Evolutionary conservation across 2,888 invertebrate genomes (phyloP).

Genomic region (Ophonus ardosiacus): DNA sequence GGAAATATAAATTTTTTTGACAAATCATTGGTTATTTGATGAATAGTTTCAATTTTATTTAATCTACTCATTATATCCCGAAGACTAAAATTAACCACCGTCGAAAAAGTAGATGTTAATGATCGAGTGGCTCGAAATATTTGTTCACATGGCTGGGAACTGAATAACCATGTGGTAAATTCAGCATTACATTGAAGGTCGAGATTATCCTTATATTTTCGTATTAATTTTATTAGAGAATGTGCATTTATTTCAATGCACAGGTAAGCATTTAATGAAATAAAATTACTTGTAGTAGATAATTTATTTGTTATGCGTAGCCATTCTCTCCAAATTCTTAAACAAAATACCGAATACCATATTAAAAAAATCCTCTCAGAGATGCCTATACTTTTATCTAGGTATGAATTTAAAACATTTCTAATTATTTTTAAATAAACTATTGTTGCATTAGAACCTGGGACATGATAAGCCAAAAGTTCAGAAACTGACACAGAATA

Average conservation of each 20-base stretch:
- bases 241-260: conserved; percentile 67
- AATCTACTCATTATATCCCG: background rate
- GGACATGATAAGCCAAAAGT: conserved; percentile 65
- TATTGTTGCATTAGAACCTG: conserved; percentile 66
- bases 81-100: conserved; percentile 40
- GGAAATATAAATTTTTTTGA: background rate
- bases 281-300: conserved; percentile 66
- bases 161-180: conserved; percentile 47
- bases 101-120: conserved; percentile 33
- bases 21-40: conserved; percentile 4
- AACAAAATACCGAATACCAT: conserved; percentile 67
- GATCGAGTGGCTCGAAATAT: conserved; percentile 40
- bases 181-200: background rate
- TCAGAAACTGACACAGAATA: conserved; percentile 27
- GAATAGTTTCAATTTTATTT: background rate
- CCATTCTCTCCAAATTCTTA: conserved; percentile 67
- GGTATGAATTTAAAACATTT: conserved; percentile 65
- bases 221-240: conserved; percentile 61
- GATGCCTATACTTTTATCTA: conserved; percentile 57
- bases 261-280: conserved; percentile 65
- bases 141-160: conserved; percentile 48
- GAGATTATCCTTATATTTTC: background rate
- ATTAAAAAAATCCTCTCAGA: conserved; percentile 65
- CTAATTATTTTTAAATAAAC: conserved; percentile 66
- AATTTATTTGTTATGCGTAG: conserved; percentile 62